Conservation (phyloP, 2,113 vertebrate genomes). For the Mionectes macconnelli region DNA sequence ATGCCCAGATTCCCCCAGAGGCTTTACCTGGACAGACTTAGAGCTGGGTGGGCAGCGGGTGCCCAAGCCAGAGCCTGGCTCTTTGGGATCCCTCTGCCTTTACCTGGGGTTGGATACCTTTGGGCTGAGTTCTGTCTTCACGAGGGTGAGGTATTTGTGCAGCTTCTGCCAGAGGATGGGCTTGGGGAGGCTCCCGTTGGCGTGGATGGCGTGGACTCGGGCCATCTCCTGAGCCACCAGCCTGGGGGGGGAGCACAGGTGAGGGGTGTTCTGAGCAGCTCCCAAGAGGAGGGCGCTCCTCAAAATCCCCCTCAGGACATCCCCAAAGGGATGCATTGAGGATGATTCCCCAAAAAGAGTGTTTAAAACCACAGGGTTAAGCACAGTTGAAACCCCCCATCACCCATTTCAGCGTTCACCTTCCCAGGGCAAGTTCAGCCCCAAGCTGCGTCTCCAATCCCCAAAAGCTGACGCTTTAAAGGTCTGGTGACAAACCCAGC, state of each 20-base stretch:
- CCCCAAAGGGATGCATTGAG: accelerated
- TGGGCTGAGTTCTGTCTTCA: conserved; percentile 84
- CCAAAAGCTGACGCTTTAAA: not conserved
- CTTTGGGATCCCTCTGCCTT: conserved; percentile 51
- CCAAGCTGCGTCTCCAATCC: accelerated
- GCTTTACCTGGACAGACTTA: not conserved
- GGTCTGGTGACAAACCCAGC: accelerated
- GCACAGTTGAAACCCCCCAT: not conserved
- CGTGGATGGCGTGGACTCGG: conserved; percentile 91
- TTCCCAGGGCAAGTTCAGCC: not conserved
- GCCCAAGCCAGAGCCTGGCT: conserved; percentile 7
- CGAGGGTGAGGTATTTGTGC: conserved; percentile 88
- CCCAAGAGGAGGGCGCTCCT: not conserved
- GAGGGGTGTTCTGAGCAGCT: not conserved
- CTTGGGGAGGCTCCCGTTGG: conserved; percentile 92
- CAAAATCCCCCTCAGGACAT: not conserved
- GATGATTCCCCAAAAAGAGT: accelerated
- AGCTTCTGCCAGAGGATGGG: conserved; percentile 94
- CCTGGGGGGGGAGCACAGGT: conserved; percentile 58
- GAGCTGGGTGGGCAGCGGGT: not conserved
- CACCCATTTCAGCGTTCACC: accelerated
- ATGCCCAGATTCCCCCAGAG: not conserved
- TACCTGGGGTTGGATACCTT: conserved; percentile 81
- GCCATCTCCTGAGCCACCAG: conserved; percentile 94
- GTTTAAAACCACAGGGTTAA: accelerated